Base-by-base conservation (phyloP, 2,888 invertebrate genomes). In the Bimastos eiseni region DNA sequence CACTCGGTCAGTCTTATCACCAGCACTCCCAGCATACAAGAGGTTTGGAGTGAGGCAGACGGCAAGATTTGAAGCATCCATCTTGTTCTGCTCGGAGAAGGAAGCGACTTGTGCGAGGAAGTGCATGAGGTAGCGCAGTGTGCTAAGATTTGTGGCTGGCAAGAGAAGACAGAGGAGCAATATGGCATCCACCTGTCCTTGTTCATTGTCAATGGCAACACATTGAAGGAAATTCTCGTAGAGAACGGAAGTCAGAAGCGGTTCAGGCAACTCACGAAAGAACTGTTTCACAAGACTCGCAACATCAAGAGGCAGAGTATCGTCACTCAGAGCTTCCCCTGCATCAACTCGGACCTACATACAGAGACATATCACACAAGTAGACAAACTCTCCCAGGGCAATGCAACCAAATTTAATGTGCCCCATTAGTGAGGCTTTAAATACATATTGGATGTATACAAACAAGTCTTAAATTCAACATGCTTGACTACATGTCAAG, bases 271-370 rank as follows among this genome's bases (percentile, higher is more conserved):
- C 94, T 97, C 97, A 91, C 98, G 96, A 92, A 98, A 96, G 94
- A 98, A 98, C 89, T 97, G 96, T 94, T 98, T 98, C 38, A 98
- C 95, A 49, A 98, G 96, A 94, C 97, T 97, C 1, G 98, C 97
- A 33, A 98, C 97, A 95, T 98, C 98, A 93, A 97, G 96, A 0
- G 97, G 97, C 94, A 97, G 97, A 24, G 94, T 93, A 6, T 96
- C 96, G 90, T 96, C 96, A 19, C 44, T 36, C 33, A 98, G 96
- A 90, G 96, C 96, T 90, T 96, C 96, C 17, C 97, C 97, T 89
- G 96, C 96, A 94, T 98, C 97, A 91, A 98, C 94, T 91, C 96
- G 95, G 93, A 96, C 95, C 97, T 97, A 95, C 91, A 95, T 88
- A 89, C 34, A 89, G 24, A 34, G 30, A 70, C 8, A 21, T 49